Evolutionary conservation across 1,140 invertebrate genomes (phyloP).

Genomic region (Drosophila repletoides): DNA sequence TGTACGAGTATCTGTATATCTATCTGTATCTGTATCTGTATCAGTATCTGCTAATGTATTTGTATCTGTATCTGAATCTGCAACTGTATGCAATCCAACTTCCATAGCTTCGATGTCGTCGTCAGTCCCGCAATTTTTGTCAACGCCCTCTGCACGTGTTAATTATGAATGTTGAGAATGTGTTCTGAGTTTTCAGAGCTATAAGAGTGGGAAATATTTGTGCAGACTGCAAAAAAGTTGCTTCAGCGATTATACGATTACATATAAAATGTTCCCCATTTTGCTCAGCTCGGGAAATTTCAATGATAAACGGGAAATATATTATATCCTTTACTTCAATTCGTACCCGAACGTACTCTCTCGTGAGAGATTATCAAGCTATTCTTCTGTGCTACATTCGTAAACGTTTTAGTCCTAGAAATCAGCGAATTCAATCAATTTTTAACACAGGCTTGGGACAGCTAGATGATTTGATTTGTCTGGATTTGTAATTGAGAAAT

Average conservation of each 20-base stretch:
- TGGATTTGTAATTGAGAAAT: no score
- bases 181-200: neutral
- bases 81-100: neutral
- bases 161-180: slow-evolving; percentile 54
- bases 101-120: slow-evolving; percentile 4
- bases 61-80: slow-evolving; percentile 5
- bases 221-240: neutral
- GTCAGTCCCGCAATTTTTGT: slow-evolving; percentile 13
- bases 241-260: no score
- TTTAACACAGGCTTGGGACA: no score
- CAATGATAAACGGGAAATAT: no score
- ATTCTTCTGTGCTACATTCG: neutral
- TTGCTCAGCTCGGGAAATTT: no score
- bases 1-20: slow-evolving; percentile 2
- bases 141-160: slow-evolving; percentile 31
- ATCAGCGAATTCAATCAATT: no score
- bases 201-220: slow-evolving; percentile 13
- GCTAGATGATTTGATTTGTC: no score
- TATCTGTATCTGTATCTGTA: slow-evolving; percentile 10
- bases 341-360: neutral
- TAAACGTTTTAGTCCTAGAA: neutral
- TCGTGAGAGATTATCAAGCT: neutral
- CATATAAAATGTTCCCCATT: no score
- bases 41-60: neutral
- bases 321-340: neutral